Evolutionary conservation across 1,140 invertebrate species (phyloP).

Genomic region (Zaprionus davidi): DNA sequence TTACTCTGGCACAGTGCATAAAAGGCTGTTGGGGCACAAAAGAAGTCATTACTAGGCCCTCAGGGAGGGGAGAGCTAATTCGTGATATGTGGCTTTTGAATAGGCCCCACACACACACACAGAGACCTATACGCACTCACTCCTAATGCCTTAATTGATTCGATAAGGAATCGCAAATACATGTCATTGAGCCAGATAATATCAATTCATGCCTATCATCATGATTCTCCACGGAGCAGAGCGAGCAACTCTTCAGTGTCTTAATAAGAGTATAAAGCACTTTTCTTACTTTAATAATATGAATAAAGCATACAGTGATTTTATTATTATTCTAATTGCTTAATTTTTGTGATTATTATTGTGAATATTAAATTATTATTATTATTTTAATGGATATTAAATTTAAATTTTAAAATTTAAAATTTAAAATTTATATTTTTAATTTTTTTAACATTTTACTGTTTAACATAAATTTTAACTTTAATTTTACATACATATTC

Average conservation of each 20-base stretch:
- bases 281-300: no score
- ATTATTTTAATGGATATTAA: no score
- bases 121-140: background rate
- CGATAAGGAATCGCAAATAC: conserved; percentile 17
- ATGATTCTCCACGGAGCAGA: background rate
- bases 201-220: background rate
- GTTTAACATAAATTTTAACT: no score
- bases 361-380: no score
- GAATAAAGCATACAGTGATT: no score
- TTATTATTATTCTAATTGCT: no score
- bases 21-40: conserved; percentile 10
- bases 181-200: background rate
- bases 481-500: no score
- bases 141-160: conserved; percentile 25
- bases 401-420: no score
- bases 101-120: background rate
- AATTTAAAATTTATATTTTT: no score
- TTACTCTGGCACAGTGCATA: conserved; percentile 23
- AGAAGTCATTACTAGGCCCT: conserved; percentile 28
- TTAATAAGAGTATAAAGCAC: background rate
- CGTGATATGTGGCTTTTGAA: conserved; percentile 1
- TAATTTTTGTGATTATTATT: no score
- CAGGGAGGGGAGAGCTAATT: background rate
- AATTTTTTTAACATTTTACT: no score
- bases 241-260: background rate